These are phyloP conservation scores for Sarcophaga peregrina DNA, from an alignment of 1,140 invertebrate genomes.

Conservation along the genomic window DNA sequence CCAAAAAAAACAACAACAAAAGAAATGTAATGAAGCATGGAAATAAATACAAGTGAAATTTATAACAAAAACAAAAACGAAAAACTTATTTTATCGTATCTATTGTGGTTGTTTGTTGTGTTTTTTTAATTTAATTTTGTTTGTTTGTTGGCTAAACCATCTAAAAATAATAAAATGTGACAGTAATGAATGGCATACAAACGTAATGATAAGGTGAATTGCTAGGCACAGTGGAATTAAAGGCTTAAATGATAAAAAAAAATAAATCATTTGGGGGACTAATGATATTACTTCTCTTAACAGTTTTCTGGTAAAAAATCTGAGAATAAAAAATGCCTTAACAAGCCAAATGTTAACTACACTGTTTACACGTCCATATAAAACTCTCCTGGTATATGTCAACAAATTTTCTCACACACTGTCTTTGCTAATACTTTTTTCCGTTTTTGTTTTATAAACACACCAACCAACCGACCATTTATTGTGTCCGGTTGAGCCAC, in stretches of 20 bases:
- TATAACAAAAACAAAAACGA: not conserved
- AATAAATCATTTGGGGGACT: too few relatives aligned
- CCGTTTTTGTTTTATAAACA: not conserved
- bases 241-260: not conserved
- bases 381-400: not conserved
- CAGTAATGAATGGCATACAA: not conserved
- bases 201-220: not conserved
- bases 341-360: too few relatives aligned
- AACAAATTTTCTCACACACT: not conserved
- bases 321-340: too few relatives aligned
- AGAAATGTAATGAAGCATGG: not conserved
- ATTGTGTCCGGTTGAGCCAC: not conserved
- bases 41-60: slow-evolving; percentile 1
- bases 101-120: not conserved
- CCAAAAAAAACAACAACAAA: too few relatives aligned
- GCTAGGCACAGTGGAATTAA: not conserved
- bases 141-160: not conserved
- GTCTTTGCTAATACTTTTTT: not conserved
- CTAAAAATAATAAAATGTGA: slow-evolving; percentile 1
- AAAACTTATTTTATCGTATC: not conserved
- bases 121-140: not conserved
- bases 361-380: too few relatives aligned
- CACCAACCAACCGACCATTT: not conserved
- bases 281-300: too few relatives aligned
- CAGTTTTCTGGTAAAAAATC: too few relatives aligned